phyloP scores from a whole-genome alignment of 2,888 invertebrate genomes.

The Uloborus plumipes region DNA sequence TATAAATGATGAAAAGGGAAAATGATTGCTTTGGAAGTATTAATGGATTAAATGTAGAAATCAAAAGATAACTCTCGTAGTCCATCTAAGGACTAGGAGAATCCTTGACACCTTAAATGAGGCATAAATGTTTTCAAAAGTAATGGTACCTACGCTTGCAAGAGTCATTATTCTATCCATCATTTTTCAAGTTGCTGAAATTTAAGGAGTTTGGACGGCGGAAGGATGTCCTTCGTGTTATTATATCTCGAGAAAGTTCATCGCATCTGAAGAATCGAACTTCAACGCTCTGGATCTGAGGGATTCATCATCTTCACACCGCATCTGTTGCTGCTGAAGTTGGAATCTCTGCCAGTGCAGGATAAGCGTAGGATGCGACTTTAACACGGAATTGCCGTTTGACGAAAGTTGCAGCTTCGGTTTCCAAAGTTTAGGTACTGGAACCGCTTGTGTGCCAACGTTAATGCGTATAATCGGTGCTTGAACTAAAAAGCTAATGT shows the following conservation, averaged over 20 bases:
- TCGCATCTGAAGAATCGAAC: constrained; percentile 10
- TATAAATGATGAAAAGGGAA: too few species aligned
- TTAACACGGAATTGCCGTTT: not conserved
- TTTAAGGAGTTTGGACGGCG: not conserved
- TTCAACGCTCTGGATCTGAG: not conserved
- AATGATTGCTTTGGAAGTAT: too few species aligned
- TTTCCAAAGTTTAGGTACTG: not conserved
- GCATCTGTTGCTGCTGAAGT: constrained; percentile 34
- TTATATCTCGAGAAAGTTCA: not conserved
- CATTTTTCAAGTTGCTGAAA: not conserved
- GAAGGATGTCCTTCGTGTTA: not conserved
- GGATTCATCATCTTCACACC: constrained; percentile 43
- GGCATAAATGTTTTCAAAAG: too few species aligned
- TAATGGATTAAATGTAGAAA: too few species aligned
- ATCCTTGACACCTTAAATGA: too few species aligned
- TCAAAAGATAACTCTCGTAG: too few species aligned
- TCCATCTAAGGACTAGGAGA: too few species aligned
- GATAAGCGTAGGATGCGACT: constrained; percentile 24
- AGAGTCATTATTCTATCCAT: not conserved
- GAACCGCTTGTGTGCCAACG: constrained; percentile 10
- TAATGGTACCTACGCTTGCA: not conserved
- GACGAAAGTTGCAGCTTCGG: too few species aligned
- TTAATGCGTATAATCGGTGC: not conserved
- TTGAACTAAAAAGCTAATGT: constrained; percentile 4
- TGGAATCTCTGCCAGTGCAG: constrained; percentile 20